Evolutionary conservation across 1,140 invertebrate species (phyloP).

Genomic region (Teleopsis dalmanni): DNA sequence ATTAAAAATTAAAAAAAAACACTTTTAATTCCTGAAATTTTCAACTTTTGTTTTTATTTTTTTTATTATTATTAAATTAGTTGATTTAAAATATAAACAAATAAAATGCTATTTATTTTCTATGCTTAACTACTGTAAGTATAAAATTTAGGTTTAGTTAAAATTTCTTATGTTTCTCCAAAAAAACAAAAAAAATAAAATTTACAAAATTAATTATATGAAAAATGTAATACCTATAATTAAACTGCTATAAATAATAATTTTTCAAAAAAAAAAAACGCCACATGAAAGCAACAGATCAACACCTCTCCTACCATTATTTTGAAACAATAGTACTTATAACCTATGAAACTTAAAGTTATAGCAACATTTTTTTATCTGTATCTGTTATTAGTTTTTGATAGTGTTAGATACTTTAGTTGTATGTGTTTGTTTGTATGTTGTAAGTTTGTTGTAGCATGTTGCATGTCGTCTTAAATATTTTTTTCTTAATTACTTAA

Average conservation of each 20-base stretch:
- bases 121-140: not conserved
- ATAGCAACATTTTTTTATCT: not conserved
- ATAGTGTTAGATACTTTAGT: not conserved
- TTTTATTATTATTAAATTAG: too few relatives aligned
- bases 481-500: not conserved
- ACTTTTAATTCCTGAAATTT: too few relatives aligned
- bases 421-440: constrained; percentile 4
- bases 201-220: not conserved
- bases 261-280: not conserved
- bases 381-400: not conserved
- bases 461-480: constrained; percentile 4
- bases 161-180: not conserved
- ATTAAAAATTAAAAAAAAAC: too few relatives aligned
- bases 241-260: not conserved
- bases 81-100: not conserved
- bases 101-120: not conserved
- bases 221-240: not conserved
- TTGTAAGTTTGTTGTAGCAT: too few relatives aligned
- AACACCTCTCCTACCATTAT: constrained; percentile 39
- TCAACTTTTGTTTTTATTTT: too few relatives aligned
- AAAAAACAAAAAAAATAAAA: not conserved
- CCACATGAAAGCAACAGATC: constrained; percentile 34
- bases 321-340: not conserved
- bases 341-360: not conserved
- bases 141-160: not conserved